phyloP scores from a whole-genome alignment of 1,140 invertebrate species.

The Cyphomyrmex costatus region DNA sequence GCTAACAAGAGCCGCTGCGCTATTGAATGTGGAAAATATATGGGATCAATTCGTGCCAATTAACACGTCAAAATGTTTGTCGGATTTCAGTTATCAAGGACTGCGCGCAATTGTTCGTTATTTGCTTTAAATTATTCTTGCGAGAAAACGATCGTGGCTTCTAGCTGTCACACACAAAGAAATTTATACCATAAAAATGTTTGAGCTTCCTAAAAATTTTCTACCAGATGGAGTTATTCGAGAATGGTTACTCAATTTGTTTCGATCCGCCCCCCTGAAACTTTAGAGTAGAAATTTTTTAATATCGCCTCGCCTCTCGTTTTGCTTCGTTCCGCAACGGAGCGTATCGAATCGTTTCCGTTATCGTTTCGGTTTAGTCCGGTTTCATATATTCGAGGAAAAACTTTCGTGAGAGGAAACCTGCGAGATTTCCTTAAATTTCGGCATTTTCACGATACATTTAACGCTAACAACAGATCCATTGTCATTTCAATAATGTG shows the following conservation, averaged over 20 bases:
- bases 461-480: conserved; percentile 2
- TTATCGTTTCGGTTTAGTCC: conserved; percentile 35
- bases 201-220: conserved; percentile 3
- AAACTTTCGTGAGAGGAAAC: conserved; percentile 11
- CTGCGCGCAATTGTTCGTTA: neutral
- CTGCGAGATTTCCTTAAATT: neutral
- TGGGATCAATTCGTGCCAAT: conserved; percentile 12
- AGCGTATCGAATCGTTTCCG: conserved; percentile 48
- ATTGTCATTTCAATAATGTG: neutral
- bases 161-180: neutral
- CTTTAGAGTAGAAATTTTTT: conserved; percentile 25
- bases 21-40: conserved; percentile 2
- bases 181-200: neutral
- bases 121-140: neutral
- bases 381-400: conserved; percentile 39
- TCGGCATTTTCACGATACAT: conserved; percentile 1
- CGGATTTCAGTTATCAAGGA: neutral
- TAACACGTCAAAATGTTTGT: neutral
- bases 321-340: conserved; percentile 23
- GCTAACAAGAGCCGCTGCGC: neutral
- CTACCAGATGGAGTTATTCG: conserved; percentile 21
- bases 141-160: neutral
- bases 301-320: conserved; percentile 11
- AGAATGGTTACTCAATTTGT: conserved; percentile 37
- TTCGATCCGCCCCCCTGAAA: neutral